Evolutionary conservation across 35 echinoderm and acorn worm genomes (phyloP).

Genomic region (Lytechinus variegatus): DNA sequence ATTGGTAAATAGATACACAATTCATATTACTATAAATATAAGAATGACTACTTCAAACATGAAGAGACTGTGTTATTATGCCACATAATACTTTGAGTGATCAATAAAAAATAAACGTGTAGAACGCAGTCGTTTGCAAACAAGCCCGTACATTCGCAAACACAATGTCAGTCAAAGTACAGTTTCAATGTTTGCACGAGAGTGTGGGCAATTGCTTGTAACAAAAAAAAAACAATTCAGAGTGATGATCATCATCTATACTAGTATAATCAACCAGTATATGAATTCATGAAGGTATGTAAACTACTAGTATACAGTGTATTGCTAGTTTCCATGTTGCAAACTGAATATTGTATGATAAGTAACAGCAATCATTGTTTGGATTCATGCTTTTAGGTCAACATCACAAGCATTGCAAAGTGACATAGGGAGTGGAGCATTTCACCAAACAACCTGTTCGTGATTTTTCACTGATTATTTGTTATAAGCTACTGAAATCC

Average conservation of each 20-base stretch:
- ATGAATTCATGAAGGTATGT: too few species aligned
- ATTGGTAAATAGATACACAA: background rate
- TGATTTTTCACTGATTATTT: too few species aligned
- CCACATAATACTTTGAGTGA: background rate
- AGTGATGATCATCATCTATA: background rate
- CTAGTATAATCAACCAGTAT: too few species aligned
- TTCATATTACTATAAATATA: background rate
- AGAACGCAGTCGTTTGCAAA: background rate
- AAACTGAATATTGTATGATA: background rate
- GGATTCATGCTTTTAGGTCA: too few species aligned
- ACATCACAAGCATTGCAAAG: background rate
- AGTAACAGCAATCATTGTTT: background rate
- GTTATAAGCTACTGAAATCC: too few species aligned
- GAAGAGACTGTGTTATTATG: background rate
- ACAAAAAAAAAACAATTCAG: background rate
- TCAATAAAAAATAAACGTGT: background rate
- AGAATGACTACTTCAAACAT: background rate
- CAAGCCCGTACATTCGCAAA: background rate
- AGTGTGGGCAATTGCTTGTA: background rate
- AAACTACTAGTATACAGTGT: background rate
- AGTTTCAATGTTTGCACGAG: background rate
- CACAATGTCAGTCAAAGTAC: background rate
- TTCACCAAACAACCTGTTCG: too few species aligned
- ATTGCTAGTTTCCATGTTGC: background rate
- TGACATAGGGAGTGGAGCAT: background rate